phyloP scores from a whole-genome alignment of 2,797 vertebrate genomes.

The Synanceia verrucosa region DNA sequence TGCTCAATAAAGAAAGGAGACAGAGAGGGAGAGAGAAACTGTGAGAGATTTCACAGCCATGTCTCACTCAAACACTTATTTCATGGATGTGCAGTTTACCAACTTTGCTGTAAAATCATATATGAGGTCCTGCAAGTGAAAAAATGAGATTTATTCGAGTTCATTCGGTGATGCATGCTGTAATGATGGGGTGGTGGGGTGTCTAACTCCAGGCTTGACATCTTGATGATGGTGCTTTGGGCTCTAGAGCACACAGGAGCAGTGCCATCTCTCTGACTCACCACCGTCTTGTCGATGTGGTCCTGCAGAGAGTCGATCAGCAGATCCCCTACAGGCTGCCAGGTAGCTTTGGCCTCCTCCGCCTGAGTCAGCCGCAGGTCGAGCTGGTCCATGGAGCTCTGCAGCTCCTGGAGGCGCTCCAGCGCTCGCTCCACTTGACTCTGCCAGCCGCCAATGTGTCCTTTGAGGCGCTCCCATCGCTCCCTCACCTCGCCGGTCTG shows the following conservation, averaged over 20 bases:
- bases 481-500: slow-evolving; percentile 93
- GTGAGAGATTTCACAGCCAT: not conserved
- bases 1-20: not conserved
- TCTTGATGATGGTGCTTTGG: not conserved
- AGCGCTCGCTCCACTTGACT: slow-evolving; percentile 92
- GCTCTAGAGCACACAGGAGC: not conserved
- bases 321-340: slow-evolving; percentile 94
- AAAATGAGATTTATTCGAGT: not conserved
- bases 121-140: not conserved
- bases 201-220: not conserved
- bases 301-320: slow-evolving; percentile 96
- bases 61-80: not conserved
- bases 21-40: not conserved
- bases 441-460: slow-evolving; percentile 88
- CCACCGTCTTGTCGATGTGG: slow-evolving; percentile 91
- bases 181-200: not conserved
- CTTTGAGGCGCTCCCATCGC: slow-evolving; percentile 92
- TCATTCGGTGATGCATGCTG: not conserved
- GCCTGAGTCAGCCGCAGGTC: slow-evolving; percentile 89
- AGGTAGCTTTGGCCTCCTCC: slow-evolving; percentile 86
- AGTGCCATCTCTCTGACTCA: slow-evolving; percentile 68
- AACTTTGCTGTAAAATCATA: not conserved
- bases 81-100: not conserved
- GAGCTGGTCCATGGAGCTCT: slow-evolving; percentile 94
- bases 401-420: slow-evolving; percentile 92